A percentile compares a stretch with the other conserved stretches of the same genome.
These are phyloP conservation scores for Tiphia femorata DNA, from an alignment of 2,888 invertebrate species.

Conservation along the genomic window DNA sequence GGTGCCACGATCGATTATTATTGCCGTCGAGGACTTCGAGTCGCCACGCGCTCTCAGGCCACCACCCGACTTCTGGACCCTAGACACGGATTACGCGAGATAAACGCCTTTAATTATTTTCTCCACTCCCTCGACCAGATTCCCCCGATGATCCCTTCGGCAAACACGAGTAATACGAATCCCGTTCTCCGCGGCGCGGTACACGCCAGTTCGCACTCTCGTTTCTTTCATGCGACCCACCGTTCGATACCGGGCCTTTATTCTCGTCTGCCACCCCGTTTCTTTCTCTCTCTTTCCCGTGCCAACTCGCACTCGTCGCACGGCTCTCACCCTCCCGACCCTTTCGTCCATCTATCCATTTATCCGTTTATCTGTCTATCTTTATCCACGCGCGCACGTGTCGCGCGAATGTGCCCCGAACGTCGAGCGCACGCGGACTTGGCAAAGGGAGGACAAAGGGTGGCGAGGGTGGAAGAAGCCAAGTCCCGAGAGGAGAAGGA, in stretches of 20 bases:
- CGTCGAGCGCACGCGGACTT: no score
- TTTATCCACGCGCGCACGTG: background rate
- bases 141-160: conserved; percentile 47
- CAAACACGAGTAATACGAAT: conserved; percentile 48
- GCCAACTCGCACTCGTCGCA: no score
- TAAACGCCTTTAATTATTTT: conserved; percentile 58
- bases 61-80: background rate
- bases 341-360: no score
- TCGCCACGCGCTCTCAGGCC: no score
- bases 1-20: no score
- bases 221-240: no score
- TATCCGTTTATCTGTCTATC: no score
- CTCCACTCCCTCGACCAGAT: no score
- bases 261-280: conserved; percentile 9
- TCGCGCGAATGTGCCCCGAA: background rate
- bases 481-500: conserved; percentile 22
- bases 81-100: conserved; percentile 45
- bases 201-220: background rate
- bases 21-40: no score
- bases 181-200: conserved; percentile 20
- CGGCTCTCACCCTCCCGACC: no score
- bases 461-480: conserved; percentile 6
- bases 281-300: background rate
- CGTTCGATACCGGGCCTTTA: no score
- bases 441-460: no score